phyloP scores from a whole-genome alignment of 2,888 invertebrate genomes.

The Schizaphis graminum region DNA sequence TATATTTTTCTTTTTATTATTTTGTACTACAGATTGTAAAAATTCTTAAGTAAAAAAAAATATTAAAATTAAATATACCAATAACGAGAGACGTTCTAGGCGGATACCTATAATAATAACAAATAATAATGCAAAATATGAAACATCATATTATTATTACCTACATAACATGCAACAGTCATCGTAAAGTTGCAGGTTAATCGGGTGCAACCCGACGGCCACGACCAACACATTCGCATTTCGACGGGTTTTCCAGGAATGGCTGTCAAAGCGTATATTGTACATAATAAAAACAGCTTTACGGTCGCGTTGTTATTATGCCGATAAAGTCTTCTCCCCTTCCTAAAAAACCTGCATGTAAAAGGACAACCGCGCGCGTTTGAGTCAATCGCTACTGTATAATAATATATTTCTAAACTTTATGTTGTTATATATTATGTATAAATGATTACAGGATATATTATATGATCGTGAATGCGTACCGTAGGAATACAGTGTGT shows the following conservation, averaged over 20 bases:
- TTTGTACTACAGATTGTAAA: not conserved
- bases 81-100: not conserved
- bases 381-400: not conserved
- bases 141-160: not conserved
- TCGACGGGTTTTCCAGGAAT: slow-evolving; percentile 12
- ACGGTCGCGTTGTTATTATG: not conserved
- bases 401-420: not conserved
- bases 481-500: not conserved
- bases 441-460: not conserved
- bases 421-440: not conserved
- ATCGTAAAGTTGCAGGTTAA: not conserved
- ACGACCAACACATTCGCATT: not conserved
- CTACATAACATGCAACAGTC: not conserved
- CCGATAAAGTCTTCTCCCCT: not conserved
- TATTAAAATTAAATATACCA: not conserved
- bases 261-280: not conserved
- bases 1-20: not conserved
- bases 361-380: not conserved
- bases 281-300: not conserved
- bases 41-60: not conserved
- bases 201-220: not conserved
- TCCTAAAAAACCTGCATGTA: not conserved
- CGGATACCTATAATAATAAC: not conserved
- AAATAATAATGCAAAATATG: not conserved
- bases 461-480: not conserved